phyloP scores from a whole-genome alignment of 2,888 invertebrate genomes.

The Apoderus coryli region DNA sequence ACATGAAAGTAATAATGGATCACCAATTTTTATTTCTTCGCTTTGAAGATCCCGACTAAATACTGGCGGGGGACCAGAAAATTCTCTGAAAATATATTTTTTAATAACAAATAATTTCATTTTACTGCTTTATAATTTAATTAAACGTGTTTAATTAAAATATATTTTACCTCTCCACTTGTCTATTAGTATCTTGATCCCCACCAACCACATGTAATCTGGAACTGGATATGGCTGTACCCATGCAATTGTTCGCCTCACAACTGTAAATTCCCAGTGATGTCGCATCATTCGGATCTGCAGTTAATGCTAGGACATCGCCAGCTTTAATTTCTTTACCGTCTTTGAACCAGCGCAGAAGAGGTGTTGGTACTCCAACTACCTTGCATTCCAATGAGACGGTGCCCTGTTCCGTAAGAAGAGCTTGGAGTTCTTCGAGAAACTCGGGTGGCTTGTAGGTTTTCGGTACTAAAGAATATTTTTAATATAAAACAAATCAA shows the following conservation, averaged over 20 bases:
- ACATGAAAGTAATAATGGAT: conserved; percentile 56
- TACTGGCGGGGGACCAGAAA: conserved; percentile 59
- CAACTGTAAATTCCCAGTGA: conserved; percentile 79
- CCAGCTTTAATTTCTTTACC: conserved; percentile 79
- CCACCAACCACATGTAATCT: conserved; percentile 69
- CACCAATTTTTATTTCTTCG: conserved; percentile 64
- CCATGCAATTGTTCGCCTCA: conserved; percentile 82
- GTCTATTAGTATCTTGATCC: conserved; percentile 54
- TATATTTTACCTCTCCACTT: conserved; percentile 45
- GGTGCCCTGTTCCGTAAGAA: conserved; percentile 75
- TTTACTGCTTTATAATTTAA: too few species aligned
- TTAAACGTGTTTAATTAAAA: too few species aligned
- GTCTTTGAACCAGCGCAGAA: conserved; percentile 57
- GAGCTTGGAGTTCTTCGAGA: conserved; percentile 66
- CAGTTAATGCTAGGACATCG: conserved; percentile 76
- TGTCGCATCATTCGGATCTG: conserved; percentile 71
- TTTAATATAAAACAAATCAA: too few species aligned
- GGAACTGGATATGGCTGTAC: conserved; percentile 66
- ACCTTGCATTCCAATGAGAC: conserved; percentile 87
- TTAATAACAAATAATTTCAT: too few species aligned
- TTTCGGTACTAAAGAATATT: conserved; percentile 54
- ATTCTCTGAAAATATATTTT: too few species aligned
- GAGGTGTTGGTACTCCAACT: conserved; percentile 72
- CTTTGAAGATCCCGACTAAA: conserved; percentile 63
- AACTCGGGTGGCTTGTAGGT: conserved; percentile 81